Conservation (phyloP, 1,140 invertebrate species). For the Drosophila mojavensis region DNA sequence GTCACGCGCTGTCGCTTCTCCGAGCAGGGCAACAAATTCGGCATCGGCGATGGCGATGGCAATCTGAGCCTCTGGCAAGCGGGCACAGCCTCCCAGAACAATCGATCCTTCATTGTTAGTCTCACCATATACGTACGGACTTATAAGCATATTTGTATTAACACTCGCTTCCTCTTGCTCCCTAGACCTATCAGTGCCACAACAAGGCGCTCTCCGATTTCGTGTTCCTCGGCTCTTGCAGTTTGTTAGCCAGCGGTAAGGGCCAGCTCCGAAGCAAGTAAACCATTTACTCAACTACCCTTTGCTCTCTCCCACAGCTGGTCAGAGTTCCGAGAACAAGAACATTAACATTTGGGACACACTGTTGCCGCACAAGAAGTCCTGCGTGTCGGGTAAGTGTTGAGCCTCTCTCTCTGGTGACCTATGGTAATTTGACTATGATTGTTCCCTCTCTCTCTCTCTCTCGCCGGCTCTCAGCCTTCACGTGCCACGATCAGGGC, state of each 20-base stretch:
- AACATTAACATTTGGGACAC: slow-evolving; percentile 99
- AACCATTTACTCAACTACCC: background rate
- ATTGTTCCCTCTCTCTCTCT: too few relatives aligned
- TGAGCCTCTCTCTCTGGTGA: too few relatives aligned
- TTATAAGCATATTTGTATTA: background rate
- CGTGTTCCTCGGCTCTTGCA: slow-evolving; percentile 98
- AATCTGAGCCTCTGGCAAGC: slow-evolving; percentile 97
- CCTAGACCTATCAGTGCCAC: slow-evolving; percentile 97
- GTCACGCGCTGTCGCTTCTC: slow-evolving; percentile 97
- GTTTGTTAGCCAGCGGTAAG: slow-evolving; percentile 95
- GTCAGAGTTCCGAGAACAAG: slow-evolving; percentile 97
- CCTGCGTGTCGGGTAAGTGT: slow-evolving; percentile 91
- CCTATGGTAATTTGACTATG: too few relatives aligned
- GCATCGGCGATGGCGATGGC: slow-evolving; percentile 96
- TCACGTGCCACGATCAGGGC: slow-evolving; percentile 96
- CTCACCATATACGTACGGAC: background rate
- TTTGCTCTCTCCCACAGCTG: slow-evolving; percentile 86
- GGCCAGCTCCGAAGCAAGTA: background rate
- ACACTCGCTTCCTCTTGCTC: slow-evolving; percentile 70
- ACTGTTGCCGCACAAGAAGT: slow-evolving; percentile 96
- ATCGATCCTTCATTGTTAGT: slow-evolving; percentile 97
- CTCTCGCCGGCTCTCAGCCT: slow-evolving; percentile 85
- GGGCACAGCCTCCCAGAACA: slow-evolving; percentile 91
- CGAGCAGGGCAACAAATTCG: slow-evolving; percentile 99
- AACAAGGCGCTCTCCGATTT: slow-evolving; percentile 99